Percentiles rank a stretch among this genome's conserved stretches.
Evolutionary conservation across 2,797 vertebrate species (phyloP).

Genomic region (Crax fasciolata): DNA sequence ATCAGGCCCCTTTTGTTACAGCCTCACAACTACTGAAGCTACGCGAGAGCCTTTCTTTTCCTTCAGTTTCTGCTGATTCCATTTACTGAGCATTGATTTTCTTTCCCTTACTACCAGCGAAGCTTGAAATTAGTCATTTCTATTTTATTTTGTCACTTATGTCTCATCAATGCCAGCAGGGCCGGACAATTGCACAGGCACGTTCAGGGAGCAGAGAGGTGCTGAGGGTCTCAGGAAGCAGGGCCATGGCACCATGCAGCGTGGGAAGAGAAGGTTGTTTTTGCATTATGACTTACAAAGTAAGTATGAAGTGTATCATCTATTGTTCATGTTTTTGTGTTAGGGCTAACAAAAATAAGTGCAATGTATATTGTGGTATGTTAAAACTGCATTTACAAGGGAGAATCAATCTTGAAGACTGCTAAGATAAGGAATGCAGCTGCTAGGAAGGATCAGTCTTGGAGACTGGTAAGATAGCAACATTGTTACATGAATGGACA

Average conservation of each 20-base stretch:
- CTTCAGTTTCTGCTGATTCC: constrained; percentile 13
- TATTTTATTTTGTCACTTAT: constrained; percentile 36
- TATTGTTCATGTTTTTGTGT: too few species aligned
- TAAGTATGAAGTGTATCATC: too few species aligned
- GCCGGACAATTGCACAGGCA: neutral
- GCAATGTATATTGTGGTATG: too few species aligned
- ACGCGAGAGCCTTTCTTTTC: neutral
- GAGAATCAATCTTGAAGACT: too few species aligned
- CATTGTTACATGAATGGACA: too few species aligned
- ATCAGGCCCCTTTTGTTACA: neutral
- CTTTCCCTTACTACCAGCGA: constrained; percentile 35
- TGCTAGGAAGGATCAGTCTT: too few species aligned
- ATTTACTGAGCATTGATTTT: constrained; percentile 69
- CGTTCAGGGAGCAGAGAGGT: neutral
- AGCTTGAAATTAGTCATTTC: constrained; percentile 72
- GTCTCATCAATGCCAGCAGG: neutral
- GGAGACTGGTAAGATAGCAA: too few species aligned
- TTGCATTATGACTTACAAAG: too few species aligned
- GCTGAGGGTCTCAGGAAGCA: neutral
- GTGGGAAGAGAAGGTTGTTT: too few species aligned
- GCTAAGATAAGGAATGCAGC: too few species aligned
- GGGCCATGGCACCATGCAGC: neutral
- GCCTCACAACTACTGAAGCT: neutral
- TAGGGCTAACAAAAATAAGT: too few species aligned
- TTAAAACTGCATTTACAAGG: too few species aligned